These are phyloP conservation scores for Mechanitis mazaeus DNA, from an alignment of 2,888 invertebrate species.

Conservation along the genomic window DNA sequence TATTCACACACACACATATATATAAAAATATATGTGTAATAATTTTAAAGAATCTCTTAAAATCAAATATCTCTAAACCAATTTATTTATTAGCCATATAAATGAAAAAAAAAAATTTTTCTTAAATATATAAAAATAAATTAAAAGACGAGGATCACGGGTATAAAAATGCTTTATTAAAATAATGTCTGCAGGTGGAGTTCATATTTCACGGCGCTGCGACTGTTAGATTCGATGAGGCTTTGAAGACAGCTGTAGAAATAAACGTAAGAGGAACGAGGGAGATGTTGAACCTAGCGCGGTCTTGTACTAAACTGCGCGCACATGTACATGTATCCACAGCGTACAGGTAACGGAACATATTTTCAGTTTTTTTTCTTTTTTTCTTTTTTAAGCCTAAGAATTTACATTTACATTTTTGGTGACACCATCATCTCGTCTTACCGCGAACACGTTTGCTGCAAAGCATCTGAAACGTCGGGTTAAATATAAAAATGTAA, in stretches of 20 bases:
- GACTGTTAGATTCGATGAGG: conserved; percentile 73
- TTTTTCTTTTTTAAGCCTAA: background rate
- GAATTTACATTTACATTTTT: too few species aligned
- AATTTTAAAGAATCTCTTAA: too few species aligned
- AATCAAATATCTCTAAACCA: too few species aligned
- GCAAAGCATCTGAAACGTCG: too few species aligned
- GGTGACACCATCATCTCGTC: too few species aligned
- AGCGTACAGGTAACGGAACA: conserved; percentile 78
- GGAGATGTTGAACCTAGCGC: conserved; percentile 60
- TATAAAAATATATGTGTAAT: too few species aligned
- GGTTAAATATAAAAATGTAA: too few species aligned
- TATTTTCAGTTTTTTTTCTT: background rate
- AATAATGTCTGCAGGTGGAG: conserved; percentile 49
- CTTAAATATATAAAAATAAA: background rate
- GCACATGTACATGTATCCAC: conserved; percentile 92
- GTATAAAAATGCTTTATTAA: background rate
- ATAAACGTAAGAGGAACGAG: conserved; percentile 70
- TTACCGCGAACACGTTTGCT: too few species aligned
- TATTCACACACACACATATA: too few species aligned
- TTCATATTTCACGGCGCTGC: conserved; percentile 74
- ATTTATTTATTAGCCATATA: too few species aligned
- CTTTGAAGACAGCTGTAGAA: conserved; percentile 58
- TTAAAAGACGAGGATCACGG: background rate
- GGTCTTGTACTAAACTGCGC: conserved; percentile 53
- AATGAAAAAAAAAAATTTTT: too few species aligned